These are phyloP conservation scores for Spheniscus humboldti DNA, from an alignment of 2,797 vertebrate genomes.

Conservation along the genomic window DNA sequence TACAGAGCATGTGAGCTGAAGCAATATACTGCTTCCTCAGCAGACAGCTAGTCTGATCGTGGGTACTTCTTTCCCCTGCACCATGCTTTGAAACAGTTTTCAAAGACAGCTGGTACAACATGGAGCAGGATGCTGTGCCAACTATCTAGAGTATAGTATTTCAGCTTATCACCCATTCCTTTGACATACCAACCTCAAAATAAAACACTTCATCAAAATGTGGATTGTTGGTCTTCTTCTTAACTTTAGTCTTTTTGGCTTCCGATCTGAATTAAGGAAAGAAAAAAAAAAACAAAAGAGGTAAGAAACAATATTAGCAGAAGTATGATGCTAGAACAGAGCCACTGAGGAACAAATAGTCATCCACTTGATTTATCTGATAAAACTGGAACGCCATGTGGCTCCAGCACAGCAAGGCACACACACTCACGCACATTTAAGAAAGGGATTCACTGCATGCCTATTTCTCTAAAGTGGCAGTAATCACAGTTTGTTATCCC, in stretches of 20 bases:
- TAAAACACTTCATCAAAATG: conserved; percentile 98
- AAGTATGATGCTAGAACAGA: neutral
- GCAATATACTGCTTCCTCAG: neutral
- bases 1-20: neutral
- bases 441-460: neutral
- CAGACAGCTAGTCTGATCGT: neutral
- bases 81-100: conserved; percentile 16
- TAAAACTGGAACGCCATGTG: neutral
- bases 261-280: conserved; percentile 82
- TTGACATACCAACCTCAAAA: conserved; percentile 88
- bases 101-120: conserved; percentile 27
- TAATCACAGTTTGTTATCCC: neutral
- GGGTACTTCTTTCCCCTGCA: neutral
- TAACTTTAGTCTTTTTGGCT: conserved; percentile 98
- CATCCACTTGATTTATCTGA: neutral
- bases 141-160: conserved; percentile 3
- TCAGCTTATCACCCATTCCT: neutral
- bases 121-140: neutral
- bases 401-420: neutral
- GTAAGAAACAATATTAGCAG: neutral
- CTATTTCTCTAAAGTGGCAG: neutral
- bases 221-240: conserved; percentile 97
- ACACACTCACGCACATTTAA: neutral
- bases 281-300: neutral
- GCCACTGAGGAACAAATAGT: neutral